Conservation (phyloP, 2,113 vertebrate genomes). For the Cololabis saira region DNA sequence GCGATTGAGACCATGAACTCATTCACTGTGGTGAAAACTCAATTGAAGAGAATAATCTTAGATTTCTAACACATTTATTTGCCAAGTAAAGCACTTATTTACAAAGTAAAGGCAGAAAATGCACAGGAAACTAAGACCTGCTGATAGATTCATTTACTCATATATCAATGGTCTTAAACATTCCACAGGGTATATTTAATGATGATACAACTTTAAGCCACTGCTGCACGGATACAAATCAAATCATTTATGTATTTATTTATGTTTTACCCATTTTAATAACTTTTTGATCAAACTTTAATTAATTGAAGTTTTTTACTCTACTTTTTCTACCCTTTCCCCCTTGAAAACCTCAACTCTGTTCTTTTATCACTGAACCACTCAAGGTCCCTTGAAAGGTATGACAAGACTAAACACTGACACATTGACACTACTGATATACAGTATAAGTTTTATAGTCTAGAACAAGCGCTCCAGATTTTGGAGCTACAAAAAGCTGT, state of each 20-base stretch:
- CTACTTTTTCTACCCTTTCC: conserved; percentile 71
- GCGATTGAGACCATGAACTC: too few species aligned
- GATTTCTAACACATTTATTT: too few species aligned
- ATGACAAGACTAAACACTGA: conserved; percentile 71
- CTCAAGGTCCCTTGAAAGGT: conserved; percentile 89
- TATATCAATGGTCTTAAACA: background rate
- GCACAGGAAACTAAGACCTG: background rate
- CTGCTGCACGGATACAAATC: conserved; percentile 32
- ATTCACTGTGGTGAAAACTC: too few species aligned
- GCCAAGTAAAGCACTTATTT: too few species aligned
- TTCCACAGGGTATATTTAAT: conserved; percentile 8
- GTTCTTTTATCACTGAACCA: conserved; percentile 79
- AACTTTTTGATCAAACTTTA: conserved; percentile 33
- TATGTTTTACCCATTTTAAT: conserved; percentile 13
- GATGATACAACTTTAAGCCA: background rate
- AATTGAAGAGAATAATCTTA: too few species aligned
- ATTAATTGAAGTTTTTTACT: conserved; percentile 48
- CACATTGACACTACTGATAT: conserved; percentile 39
- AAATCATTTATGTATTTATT: conserved; percentile 12
- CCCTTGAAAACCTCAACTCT: conserved; percentile 66
- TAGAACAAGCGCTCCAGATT: background rate
- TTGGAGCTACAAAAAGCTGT: background rate
- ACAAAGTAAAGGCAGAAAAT: background rate
- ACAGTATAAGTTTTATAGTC: background rate
- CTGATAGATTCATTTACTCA: background rate